Evolutionary conservation across 2,113 vertebrate species (phyloP).

Genomic region (Halichoeres trimaculatus): DNA sequence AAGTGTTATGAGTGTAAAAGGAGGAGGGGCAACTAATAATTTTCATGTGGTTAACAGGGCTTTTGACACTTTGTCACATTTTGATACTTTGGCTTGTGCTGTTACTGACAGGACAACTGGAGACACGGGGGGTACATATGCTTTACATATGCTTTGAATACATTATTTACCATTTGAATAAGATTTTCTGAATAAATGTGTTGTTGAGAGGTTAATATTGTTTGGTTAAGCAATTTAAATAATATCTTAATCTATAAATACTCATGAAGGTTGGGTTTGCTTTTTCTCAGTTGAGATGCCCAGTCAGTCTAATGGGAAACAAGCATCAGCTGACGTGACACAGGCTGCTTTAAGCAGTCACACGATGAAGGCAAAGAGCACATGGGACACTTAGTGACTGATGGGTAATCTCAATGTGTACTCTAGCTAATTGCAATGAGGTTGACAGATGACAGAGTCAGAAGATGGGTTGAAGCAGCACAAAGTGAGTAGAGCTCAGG

Average conservation of each 20-base stretch:
- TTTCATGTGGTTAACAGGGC: too few species aligned
- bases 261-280: not conserved
- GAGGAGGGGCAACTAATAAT: too few species aligned
- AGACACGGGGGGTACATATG: not conserved
- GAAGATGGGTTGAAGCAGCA: not conserved
- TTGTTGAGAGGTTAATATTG: not conserved
- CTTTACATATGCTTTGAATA: not conserved
- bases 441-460: conserved; percentile 10
- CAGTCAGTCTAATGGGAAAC: not conserved
- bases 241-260: not conserved
- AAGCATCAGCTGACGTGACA: not conserved
- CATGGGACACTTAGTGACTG: not conserved
- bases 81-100: not conserved
- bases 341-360: not conserved
- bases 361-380: not conserved
- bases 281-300: not conserved
- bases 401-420: not conserved
- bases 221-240: not conserved
- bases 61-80: not conserved
- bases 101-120: too few species aligned
- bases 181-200: not conserved
- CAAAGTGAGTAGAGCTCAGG: conserved; percentile 8
- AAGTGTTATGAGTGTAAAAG: too few species aligned
- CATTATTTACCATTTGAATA: too few species aligned
- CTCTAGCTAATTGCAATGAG: not conserved